Evolutionary conservation across 2,113 vertebrate genomes (phyloP), one percentile per base, ranked within the genome.

Genomic region (Centropristis striata): DNA sequence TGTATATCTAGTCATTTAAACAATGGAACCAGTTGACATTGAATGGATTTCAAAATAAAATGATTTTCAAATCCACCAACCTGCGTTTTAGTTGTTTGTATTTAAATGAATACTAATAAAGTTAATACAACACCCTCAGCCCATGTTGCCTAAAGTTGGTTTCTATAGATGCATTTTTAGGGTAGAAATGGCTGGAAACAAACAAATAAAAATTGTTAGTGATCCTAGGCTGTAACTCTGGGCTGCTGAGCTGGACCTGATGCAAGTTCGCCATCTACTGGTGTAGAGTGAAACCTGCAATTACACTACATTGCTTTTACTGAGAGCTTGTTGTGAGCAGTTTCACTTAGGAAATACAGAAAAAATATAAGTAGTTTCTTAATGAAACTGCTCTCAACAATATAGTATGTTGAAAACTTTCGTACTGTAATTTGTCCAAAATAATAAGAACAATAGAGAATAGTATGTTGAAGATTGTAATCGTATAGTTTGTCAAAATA

Each of bases 1-100:
- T 93, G 93, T 93, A 90, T 86, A 90, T 92, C 67, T 94, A 93
- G 92, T 90, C 90, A 91, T 92, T 91, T 84, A 89, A 90, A 92
- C 81, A 78, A 88, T 80, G 86, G 85, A 81, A 90, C 44, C 78
- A 90, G 84, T 88, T 94, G 89, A 92, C 36, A 80, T 88, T 89
- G 61, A 90, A 92, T 92, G 87, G 85, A 90, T 94, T 92, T 93
- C 36, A 81, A 90, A 95, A 94, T 93, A 93, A 94, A 93, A 80
- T 77, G 1, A 87, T 82, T 88, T 88, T 71, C 66, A 90, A 92
- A 88, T 85, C 75, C 25, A 13, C 18, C 4, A 16, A 63, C 20
- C 42, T 36, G 32, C 28, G 15, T n/a, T 20, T 8, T 20, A 12
- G 69, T 67, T 76, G 21, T 25, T 47, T 66, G 49, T 21, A 44